Evolutionary conservation across 2,113 vertebrate species (phyloP).

Genomic region (Elaphurus davidianus): DNA sequence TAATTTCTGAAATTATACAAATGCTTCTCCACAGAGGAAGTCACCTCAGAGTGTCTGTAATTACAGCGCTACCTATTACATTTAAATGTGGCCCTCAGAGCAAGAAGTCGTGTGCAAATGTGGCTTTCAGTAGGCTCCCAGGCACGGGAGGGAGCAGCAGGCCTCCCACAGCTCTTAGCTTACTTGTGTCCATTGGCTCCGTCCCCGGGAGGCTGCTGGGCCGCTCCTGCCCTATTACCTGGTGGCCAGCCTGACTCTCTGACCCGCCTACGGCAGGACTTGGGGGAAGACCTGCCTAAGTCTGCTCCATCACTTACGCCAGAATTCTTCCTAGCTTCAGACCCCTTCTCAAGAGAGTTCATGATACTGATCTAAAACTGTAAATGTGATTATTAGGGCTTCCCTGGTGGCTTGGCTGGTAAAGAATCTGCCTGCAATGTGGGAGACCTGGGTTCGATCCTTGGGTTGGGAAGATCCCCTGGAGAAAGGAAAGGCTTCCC

Average conservation of each 20-base stretch:
- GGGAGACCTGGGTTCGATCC: background rate
- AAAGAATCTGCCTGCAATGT: background rate
- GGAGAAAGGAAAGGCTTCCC: background rate
- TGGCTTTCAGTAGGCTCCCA: rapidly evolving
- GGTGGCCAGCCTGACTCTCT: background rate
- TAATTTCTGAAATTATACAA: background rate
- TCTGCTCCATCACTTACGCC: rapidly evolving
- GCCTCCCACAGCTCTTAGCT: rapidly evolving
- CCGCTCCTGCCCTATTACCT: rapidly evolving
- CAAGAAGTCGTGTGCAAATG: rapidly evolving
- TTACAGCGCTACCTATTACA: background rate
- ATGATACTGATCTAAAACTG: background rate
- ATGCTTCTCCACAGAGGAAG: background rate
- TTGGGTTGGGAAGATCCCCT: background rate
- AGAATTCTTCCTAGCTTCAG: background rate
- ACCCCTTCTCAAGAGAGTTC: background rate
- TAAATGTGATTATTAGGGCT: background rate
- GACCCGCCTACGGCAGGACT: rapidly evolving
- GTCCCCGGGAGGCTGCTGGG: rapidly evolving
- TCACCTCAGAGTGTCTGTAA: background rate
- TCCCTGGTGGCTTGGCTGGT: background rate
- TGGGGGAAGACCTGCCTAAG: rapidly evolving
- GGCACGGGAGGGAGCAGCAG: rapidly evolving
- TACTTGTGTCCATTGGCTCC: rapidly evolving
- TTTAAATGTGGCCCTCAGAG: too few species aligned